Base-by-base conservation (phyloP, 23 tunicate genomes). In the Diplosoma virens region DNA sequence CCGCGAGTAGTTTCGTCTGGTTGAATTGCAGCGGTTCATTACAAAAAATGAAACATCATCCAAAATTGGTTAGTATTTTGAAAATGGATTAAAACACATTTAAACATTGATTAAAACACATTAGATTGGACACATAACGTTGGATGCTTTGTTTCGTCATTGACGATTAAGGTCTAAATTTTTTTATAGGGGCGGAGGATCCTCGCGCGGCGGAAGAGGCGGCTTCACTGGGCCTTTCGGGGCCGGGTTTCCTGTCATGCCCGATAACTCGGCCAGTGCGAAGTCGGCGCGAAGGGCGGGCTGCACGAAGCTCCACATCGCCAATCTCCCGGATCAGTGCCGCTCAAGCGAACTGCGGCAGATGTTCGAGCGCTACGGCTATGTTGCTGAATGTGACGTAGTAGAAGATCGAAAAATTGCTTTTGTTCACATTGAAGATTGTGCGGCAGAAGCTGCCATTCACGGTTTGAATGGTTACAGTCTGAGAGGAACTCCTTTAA, bases 341-440 rank as follows among this genome's bases (percentile, higher is more conserved):
- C 74, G 36, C 33, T 90, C 97, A 22, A 23, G 28, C 34, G 97
- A 90, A 24, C 72, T 90, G 59, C 89, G 97, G 2, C 73, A 71
- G 20, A 75, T 90, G 59, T 90, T 90, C 48, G 88, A 83, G 61
- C 97, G 97, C 20, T 90, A 90, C 86, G 97, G 97, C 54, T 84
- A 79, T 75, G 97, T 90, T 66, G 97, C 90, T 1, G 97, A 90
- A 50, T 90, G 97, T 54, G 97, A 90, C 59, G 90, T 90, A 17
- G 97, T 90, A 4, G 97, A 90, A 79, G 97, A 90, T 73, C 64
- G 97, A 58, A 83, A 90, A 66, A 90, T 90, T 30, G 97, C 97
- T 18, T 90, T 90, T 73, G 97, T 90, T 32, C 97, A 90, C 66
- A 90, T 90, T 34, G 97, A 90, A 74, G 82, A 79, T 55, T 33